Evolutionary conservation across 2,797 vertebrate species (phyloP).

Genomic region (Muscicapa striata): DNA sequence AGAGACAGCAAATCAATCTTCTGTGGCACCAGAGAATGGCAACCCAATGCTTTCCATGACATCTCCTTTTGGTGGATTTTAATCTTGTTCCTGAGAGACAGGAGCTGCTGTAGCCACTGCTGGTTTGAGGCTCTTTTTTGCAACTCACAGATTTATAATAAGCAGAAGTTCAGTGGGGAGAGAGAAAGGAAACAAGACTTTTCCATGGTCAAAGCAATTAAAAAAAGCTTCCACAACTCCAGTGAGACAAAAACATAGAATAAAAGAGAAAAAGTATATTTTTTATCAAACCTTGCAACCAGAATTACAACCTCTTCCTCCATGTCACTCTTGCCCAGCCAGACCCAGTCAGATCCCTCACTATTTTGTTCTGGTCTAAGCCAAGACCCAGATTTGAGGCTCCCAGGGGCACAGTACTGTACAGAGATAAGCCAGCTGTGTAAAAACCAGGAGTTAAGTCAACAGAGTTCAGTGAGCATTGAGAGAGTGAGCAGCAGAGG

Average conservation of each 20-base stretch:
- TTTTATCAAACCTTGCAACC: neutral
- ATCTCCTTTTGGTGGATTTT: neutral
- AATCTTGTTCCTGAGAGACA: neutral
- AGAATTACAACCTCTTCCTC: neutral
- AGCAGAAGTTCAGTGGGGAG: neutral
- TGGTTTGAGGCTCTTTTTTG: neutral
- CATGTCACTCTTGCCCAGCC: rapidly evolving
- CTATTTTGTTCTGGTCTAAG: neutral
- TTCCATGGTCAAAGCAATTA: neutral
- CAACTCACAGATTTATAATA: neutral
- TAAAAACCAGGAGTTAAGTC: neutral
- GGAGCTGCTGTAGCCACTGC: neutral
- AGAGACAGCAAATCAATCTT: neutral
- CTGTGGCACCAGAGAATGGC: neutral
- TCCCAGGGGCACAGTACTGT: neutral
- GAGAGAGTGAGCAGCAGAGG: neutral
- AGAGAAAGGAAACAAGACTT: neutral
- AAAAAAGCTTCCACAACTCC: neutral
- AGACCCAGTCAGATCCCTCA: neutral
- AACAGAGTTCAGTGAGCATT: neutral
- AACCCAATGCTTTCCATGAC: neutral
- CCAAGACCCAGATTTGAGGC: neutral
- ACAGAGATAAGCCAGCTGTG: neutral
- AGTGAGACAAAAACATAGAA: neutral
- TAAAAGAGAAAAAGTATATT: neutral